Base-by-base conservation (phyloP, 2,888 invertebrate genomes). In the Melinaea marsaeus region DNA sequence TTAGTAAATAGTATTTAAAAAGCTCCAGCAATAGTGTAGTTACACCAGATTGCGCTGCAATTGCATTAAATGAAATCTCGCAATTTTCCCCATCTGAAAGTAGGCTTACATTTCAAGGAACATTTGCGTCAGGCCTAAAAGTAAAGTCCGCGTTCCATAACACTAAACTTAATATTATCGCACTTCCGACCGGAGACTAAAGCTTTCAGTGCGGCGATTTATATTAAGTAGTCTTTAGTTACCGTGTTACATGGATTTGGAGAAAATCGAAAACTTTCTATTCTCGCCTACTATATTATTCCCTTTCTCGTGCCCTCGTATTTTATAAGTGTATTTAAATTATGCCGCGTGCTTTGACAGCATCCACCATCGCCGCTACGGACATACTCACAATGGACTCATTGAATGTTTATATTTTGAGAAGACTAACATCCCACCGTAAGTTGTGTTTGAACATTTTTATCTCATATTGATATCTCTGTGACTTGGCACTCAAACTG, bases 241-340 rank as follows among this genome's bases (percentile, higher is more conserved):
- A 65, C 64, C 62, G 61, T 67, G 69, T 70, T 70, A 66, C 70
- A 71, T 69, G 67, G 67, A 65, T 61, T 68, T 65, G 62, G 60
- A 68, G 66, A 60, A 61, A 61, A 61, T 63, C 62, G 60, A 66
- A 22, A 70, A 72, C 72, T 72, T 72, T 72, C 72, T 71, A 71
- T 66, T 73, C 68, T 66, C 68, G 69, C 69, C 67, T 72, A 68
- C 70, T 67, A 69, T 64, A 61, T 60, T 57, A 62, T 60, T 66
- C 46, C 60, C 69, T 76, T 76, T 78, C 73, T 72, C 74, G 74
- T 77, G 75, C 71, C 72, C 74, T 75, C 70, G 67, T 75, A 72
- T 75, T 74, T 74, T 61, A 71, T 72, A 74, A 74, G 74, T 78
- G 75, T 79, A 78, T 74, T 79, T 81, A 76, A 72, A 78, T 80